Evolutionary conservation across 2,113 vertebrate genomes (phyloP), one percentile per base, ranked within the genome.

Genomic region (Microtus ochrogaster): DNA sequence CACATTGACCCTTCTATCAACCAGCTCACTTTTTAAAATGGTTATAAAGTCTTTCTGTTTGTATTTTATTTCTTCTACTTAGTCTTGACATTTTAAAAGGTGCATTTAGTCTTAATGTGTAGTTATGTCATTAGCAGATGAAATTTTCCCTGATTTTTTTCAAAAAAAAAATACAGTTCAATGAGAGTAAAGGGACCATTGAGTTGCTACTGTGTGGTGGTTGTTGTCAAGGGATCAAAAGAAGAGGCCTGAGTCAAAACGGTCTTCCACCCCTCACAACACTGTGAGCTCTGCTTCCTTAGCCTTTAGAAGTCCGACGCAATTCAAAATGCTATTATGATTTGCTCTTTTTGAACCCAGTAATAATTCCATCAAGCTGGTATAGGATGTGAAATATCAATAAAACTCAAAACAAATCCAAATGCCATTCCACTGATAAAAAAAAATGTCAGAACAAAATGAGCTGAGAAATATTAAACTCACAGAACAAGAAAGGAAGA

Each of bases 51-150:
- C 83, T 95, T 93, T 94, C 78, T 76, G 21, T 79, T 94, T 72
- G 76, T 70, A 72, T 10, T 92, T 91, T 85, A 93, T 22, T 72
- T 68, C 65, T 91, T 87, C 49, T 61, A 96, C 28, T 28, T 96
- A 92, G 96, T 90, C 82, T 58, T 88, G 79, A 93, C 70, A 92
- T 90, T 96, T 91, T 91, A 30, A 92, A 90, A 94, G 76, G 63
- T 28, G 28, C 26, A 78, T 86, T 93, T 93, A 93, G 74, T 36
- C 92, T 81, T 92, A 93, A 89, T 89, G 70, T 92, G 92, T 44
- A 94, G 41, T 90, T 85, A 66, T 70, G 36, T 90, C 92, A 95
- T 95, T 92, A 95, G 49, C 89, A 94, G 52, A 87, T 95, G 84
- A 92, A 96, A 41, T 26, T 49, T 94, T 93, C 91, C 63, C 22